Percentiles rank a stretch among this genome's conserved stretches.
These are phyloP conservation scores for Fukomys damarensis DNA, from an alignment of 2,113 vertebrate species.

Conservation along the genomic window DNA sequence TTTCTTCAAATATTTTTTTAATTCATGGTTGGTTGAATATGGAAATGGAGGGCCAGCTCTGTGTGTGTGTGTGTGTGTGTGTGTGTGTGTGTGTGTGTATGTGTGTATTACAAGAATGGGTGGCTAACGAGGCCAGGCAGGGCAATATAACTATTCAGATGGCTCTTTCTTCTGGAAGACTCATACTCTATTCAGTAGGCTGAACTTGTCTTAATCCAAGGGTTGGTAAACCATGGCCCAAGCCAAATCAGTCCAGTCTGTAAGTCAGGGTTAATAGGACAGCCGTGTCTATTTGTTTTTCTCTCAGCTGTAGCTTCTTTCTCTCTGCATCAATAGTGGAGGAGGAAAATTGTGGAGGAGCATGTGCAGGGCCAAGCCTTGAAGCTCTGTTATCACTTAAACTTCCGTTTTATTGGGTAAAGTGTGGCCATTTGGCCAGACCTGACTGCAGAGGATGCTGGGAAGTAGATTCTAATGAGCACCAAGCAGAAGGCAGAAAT, in stretches of 20 bases:
- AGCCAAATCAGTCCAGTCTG: neutral
- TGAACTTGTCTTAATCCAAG: neutral
- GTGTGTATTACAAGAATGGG: neutral
- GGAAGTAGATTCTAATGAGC: neutral
- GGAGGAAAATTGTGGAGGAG: neutral
- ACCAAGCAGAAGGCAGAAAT: neutral
- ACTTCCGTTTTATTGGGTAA: neutral
- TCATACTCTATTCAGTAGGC: neutral
- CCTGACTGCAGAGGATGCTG: neutral
- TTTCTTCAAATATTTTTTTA: neutral
- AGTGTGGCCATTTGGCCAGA: neutral
- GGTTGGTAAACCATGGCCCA: neutral
- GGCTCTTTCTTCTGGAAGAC: constrained; percentile 39
- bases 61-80: neutral
- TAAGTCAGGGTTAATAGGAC: neutral
- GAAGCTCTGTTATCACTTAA: neutral
- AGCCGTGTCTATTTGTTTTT: neutral
- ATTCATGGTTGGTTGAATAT: neutral
- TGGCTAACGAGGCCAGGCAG: neutral
- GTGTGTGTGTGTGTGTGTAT: neutral
- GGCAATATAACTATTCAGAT: neutral
- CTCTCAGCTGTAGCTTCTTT: neutral
- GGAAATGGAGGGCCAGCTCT: neutral
- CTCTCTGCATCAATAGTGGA: neutral
- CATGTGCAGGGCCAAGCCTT: neutral